Base-by-base conservation (phyloP, 2,113 vertebrate species). In the Chaetodon trifascialis region DNA sequence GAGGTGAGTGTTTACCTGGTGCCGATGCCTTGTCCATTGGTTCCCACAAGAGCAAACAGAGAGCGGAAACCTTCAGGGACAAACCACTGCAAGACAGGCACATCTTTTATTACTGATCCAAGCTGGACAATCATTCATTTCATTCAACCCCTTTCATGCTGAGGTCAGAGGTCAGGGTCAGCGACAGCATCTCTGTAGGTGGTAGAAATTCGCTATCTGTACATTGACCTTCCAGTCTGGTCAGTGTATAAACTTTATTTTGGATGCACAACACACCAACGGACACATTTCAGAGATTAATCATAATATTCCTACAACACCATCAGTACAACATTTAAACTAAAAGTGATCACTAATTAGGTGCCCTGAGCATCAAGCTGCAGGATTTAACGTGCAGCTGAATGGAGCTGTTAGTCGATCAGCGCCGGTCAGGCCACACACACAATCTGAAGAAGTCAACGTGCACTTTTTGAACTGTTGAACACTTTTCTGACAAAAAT, bases 1-100 rank as follows among this genome's bases (percentile, higher is more conserved):
- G 46, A 30, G 46, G 25, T 1, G 7, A 19, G 36, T 51, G 49
- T 73, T 91, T 89, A 99, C 98, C 98, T 99, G 73, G 98, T 99
- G 74, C 98, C 98, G 30, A 99, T 98, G 81, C 98, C 98, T 94
- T 99, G 98, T 56, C 98, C 98, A 7, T 99, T 99, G 75, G 98
- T 99, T 77, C 98, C 98, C 15, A 99, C 96, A 2, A 99, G 95
- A 51, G 98, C 96, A 52, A 99, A 99, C 42, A 99, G 96, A 60
- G 98, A 98, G 44, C 94, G 96, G 92, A 99, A 99, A 47, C 98
- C 98, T 76, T 98, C 97, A 0, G 97, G 96, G 56, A 96, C 97
- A 90, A 99, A 99, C 98, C 98, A 99, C 98, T 99, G 95, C 46
- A 87, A 84, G 8, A 80, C 11, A 93, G n/a, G 86, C 34, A 84